Evolutionary conservation across 2,113 vertebrate genomes (phyloP).

Genomic region (Pelusios castaneus): DNA sequence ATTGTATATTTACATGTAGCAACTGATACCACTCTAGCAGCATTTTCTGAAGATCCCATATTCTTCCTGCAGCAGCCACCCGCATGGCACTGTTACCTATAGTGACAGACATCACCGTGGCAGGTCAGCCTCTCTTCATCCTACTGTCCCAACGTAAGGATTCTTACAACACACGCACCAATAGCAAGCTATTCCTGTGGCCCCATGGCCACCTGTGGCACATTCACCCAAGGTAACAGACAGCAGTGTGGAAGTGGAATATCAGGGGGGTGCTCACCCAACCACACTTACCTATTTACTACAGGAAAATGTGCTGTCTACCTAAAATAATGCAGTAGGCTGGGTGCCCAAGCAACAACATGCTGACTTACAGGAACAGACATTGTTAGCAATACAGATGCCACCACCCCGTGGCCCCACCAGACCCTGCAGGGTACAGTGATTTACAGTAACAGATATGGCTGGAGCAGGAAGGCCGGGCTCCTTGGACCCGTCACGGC

Average conservation of each 20-base stretch:
- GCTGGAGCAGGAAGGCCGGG: background rate
- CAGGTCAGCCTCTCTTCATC: background rate
- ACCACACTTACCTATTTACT: background rate
- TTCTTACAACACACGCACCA: background rate
- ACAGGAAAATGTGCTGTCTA: accelerated
- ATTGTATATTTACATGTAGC: accelerated
- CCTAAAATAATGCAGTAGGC: background rate
- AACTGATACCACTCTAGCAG: accelerated
- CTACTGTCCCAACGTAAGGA: background rate
- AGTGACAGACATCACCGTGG: background rate
- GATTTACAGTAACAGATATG: accelerated
- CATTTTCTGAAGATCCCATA: background rate
- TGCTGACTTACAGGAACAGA: background rate
- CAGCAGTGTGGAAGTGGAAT: background rate
- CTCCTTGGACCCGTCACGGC: background rate
- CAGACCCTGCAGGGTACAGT: accelerated
- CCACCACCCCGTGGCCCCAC: background rate
- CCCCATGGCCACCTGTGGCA: background rate
- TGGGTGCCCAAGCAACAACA: background rate
- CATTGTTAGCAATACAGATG: background rate
- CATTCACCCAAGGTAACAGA: background rate
- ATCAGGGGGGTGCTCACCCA: background rate
- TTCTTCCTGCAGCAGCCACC: background rate
- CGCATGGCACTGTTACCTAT: background rate
- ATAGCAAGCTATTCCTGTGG: background rate